Conservation (phyloP, 2,888 invertebrate genomes). For the Ernsta delagoae region DNA sequence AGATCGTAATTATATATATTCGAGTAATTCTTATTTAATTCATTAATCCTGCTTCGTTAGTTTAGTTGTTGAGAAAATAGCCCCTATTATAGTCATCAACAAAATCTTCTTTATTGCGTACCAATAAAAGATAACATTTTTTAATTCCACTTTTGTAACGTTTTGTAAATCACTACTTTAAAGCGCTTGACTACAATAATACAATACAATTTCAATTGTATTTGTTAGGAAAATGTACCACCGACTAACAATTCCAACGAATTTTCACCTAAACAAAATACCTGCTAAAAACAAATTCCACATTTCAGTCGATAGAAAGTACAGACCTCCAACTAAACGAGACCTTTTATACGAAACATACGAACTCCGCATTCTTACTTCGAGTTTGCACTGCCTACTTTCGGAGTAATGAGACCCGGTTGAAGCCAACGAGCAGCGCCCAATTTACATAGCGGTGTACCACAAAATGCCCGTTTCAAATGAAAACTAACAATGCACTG, state of each 20-base stretch:
- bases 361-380: slow-evolving; percentile 25
- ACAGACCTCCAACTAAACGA: slow-evolving; percentile 13
- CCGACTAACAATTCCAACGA: neutral
- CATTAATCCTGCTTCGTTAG: too few species aligned
- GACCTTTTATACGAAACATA: slow-evolving; percentile 23
- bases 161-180: too few species aligned
- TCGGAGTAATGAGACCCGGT: slow-evolving; percentile 66
- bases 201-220: too few species aligned
- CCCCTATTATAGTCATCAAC: too few species aligned
- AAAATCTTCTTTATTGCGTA: too few species aligned
- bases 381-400: slow-evolving; percentile 46
- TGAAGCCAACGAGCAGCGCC: slow-evolving; percentile 57
- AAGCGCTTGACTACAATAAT: too few species aligned
- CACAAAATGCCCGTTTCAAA: slow-evolving; percentile 71
- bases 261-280: neutral
- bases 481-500: slow-evolving; percentile 81
- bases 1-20: too few species aligned
- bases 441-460: slow-evolving; percentile 78
- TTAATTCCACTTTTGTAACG: too few species aligned
- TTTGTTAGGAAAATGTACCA: too few species aligned
- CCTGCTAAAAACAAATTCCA: slow-evolving; percentile 23
- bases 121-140: too few species aligned
- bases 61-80: too few species aligned
- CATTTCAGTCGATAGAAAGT: slow-evolving; percentile 26
- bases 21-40: too few species aligned